Conservation (phyloP, 2,113 vertebrate genomes). For the Lynx canadensis region DNA sequence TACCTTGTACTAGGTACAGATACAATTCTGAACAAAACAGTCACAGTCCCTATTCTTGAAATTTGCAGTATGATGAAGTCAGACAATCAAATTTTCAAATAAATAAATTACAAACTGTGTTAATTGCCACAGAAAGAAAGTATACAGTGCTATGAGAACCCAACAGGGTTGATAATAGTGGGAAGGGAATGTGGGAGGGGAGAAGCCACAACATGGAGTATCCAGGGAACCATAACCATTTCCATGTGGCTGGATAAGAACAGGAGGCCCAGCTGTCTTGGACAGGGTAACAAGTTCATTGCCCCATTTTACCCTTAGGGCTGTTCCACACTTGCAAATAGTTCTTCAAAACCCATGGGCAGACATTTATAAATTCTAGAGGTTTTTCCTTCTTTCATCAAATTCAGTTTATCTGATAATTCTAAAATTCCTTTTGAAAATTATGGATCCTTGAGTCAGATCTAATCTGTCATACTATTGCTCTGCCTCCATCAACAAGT, state of each 20-base stretch:
- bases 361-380: constrained; percentile 23
- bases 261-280: background rate
- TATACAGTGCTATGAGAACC: background rate
- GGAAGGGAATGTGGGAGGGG: too few species aligned
- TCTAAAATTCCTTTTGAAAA: constrained; percentile 42
- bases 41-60: background rate
- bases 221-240: background rate
- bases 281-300: background rate
- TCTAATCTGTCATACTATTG: background rate
- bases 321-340: background rate
- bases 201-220: background rate
- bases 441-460: background rate
- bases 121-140: background rate
- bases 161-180: background rate
- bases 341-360: background rate
- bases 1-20: background rate
- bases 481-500: background rate
- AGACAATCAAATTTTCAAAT: constrained; percentile 8
- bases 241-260: background rate
- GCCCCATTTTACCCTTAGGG: background rate
- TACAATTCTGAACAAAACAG: background rate
- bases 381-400: constrained; percentile 30
- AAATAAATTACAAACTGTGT: background rate
- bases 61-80: background rate
- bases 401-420: constrained; percentile 36